These are phyloP conservation scores for Amyelois transitella DNA, from an alignment of 1,140 invertebrate species.

Conservation along the genomic window DNA sequence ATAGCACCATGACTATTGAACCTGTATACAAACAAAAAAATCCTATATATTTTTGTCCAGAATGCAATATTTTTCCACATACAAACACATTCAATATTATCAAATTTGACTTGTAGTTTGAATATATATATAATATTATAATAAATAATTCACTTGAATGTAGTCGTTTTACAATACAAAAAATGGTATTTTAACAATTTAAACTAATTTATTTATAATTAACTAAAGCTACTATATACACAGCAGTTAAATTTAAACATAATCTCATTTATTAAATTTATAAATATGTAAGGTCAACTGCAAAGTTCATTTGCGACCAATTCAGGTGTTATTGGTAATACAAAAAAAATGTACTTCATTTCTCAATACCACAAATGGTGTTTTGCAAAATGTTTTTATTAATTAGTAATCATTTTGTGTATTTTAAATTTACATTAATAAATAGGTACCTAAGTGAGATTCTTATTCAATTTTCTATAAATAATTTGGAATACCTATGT, in stretches of 20 bases:
- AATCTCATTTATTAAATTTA: constrained; percentile 64
- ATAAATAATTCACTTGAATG: too few relatives aligned
- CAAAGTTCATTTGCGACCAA: too few relatives aligned
- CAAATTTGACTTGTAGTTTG: too few relatives aligned
- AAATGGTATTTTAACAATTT: constrained; percentile 41
- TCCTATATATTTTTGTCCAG: neutral
- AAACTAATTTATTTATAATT: constrained; percentile 38
- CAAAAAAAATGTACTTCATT: constrained; percentile 28
- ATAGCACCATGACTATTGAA: constrained; percentile 33
- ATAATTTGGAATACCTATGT: neutral
- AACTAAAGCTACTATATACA: constrained; percentile 61
- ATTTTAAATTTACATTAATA: constrained; percentile 8
- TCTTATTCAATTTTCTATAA: constrained; percentile 19
- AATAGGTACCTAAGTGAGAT: constrained; percentile 37
- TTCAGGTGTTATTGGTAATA: too few relatives aligned
- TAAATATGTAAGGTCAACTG: constrained; percentile 27
- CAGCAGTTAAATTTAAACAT: constrained; percentile 41
- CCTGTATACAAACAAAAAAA: constrained; percentile 36
- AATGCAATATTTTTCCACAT: too few relatives aligned
- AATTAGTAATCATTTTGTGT: neutral
- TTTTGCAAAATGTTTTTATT: constrained; percentile 10
- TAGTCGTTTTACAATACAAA: too few relatives aligned
- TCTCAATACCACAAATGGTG: constrained; percentile 50
- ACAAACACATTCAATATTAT: too few relatives aligned
- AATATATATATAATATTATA: too few relatives aligned